Percentiles rank a stretch among this genome's conserved stretches.
phyloP scores from a whole-genome alignment of 2,888 invertebrate genomes.

The Bruchidius siliquastri region DNA sequence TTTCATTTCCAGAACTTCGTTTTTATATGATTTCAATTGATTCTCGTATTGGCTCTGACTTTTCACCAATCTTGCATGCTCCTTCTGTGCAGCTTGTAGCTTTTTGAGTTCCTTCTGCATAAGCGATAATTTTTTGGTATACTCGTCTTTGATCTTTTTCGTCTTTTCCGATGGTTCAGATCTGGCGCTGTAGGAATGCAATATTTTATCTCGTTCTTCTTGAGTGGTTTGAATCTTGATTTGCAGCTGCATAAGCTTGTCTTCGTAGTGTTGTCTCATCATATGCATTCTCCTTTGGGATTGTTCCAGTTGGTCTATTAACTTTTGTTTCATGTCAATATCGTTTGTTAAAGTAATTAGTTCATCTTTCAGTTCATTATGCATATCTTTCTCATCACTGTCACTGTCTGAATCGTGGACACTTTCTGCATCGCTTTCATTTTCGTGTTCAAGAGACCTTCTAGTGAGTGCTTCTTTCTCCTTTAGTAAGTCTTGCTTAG shows the following conservation, averaged over 20 bases:
- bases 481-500: slow-evolving; percentile 74
- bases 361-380: slow-evolving; percentile 68
- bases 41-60: slow-evolving; percentile 75
- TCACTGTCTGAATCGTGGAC: slow-evolving; percentile 57
- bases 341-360: slow-evolving; percentile 86
- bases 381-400: slow-evolving; percentile 52
- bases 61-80: slow-evolving; percentile 79
- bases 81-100: slow-evolving; percentile 80
- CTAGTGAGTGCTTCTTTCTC: slow-evolving; percentile 50
- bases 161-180: slow-evolving; percentile 66
- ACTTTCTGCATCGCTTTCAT: slow-evolving; percentile 50
- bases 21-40: slow-evolving; percentile 65
- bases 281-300: slow-evolving; percentile 81
- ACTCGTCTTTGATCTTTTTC: slow-evolving; percentile 81
- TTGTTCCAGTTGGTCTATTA: slow-evolving; percentile 89
- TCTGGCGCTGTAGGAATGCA: slow-evolving; percentile 51
- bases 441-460: slow-evolving; percentile 51
- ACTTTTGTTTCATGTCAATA: slow-evolving; percentile 89
- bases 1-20: slow-evolving; percentile 78
- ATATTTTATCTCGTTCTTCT: slow-evolving; percentile 84
- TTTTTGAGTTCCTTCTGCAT: slow-evolving; percentile 84
- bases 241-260: slow-evolving; percentile 78
- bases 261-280: slow-evolving; percentile 88
- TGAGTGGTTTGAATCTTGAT: slow-evolving; percentile 82
- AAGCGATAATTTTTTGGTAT: slow-evolving; percentile 75